Base-by-base conservation (phyloP, 2,113 vertebrate genomes). In the Bubo scandiacus region DNA sequence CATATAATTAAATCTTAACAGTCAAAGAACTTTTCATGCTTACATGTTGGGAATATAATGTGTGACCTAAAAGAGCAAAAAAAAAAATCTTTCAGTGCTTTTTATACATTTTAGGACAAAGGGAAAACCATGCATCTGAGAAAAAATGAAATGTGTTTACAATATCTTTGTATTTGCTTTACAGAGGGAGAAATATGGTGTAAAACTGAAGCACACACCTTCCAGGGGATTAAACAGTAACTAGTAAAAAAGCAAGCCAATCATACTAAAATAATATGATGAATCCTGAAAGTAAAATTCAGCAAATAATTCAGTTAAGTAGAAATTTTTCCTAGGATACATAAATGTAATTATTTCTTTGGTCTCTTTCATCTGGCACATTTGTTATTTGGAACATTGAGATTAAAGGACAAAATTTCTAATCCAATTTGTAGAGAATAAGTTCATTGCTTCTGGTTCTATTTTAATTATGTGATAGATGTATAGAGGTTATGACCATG, bases 401-500 rank as follows among this genome's bases (percentile, higher is more conserved):
- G 34, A 75, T 57, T 92, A 66, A 88, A 93, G 63, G 59, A 94
- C n/a, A 90, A 58, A 59, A 83, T 87, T 90, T 97, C 54, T 94
- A 94, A 93, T 67, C 38, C 70, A 91, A 81, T 93, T 96, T 93
- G 79, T 90, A 68, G 43, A 65, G 43, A 73, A 55, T 75, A 96
- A 89, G 5, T 65, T 91, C 11, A 16, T 62, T 91, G 67, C 55
- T 95, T 89, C 68, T 91, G 36, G 25, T 75, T 96, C 78, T 93
- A 54, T 86, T 94, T 71, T 92, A 97, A 93, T 96, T 95, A 81
- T 42, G 58, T 73, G 54, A 73, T 81, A 89, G 65, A 70, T 45
- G 43, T 78, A 59, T 55, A 71, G 59, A 85, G 16, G 55, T 92
- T 86, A 62, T n/a, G 36, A 82, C 42, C 51, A 1, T 34, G 54